Evolutionary conservation across 30 jellyfish, hydroid and myxozoan species (phyloP).

Genomic region (Hydractinia echinata): DNA sequence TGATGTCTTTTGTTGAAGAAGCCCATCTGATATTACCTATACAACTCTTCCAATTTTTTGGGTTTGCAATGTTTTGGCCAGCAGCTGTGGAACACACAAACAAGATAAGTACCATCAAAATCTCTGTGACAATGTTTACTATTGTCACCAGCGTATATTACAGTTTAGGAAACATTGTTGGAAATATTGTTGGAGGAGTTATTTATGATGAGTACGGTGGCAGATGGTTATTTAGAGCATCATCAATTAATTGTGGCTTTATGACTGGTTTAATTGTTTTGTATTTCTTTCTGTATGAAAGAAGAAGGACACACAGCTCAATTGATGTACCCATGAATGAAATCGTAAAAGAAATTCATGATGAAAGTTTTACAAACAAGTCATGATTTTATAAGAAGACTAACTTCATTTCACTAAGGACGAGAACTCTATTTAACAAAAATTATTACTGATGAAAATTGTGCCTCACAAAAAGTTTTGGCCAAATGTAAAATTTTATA

Average conservation of each 20-base stretch:
- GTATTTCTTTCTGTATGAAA: no score
- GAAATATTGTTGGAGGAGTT: slow-evolving; percentile 1
- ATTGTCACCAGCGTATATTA: not conserved
- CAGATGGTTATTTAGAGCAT: not conserved
- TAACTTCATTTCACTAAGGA: no score
- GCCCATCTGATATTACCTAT: not conserved
- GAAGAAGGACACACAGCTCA: not conserved
- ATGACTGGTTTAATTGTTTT: no score
- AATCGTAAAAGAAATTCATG: no score
- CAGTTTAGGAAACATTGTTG: not conserved
- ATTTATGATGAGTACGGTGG: slow-evolving; percentile 2
- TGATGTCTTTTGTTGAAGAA: not conserved
- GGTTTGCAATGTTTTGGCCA: not conserved
- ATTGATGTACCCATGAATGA: no score
- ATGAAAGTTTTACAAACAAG: no score
- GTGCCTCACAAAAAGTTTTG: no score
- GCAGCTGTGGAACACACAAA: slow-evolving; percentile 9
- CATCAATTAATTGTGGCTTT: no score
- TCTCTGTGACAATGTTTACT: slow-evolving; percentile 13
- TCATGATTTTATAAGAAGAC: no score
- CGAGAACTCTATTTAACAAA: no score
- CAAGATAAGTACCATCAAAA: not conserved
- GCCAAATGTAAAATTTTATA: no score
- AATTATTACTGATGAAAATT: no score
- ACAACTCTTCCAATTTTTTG: not conserved